Base-by-base conservation (phyloP, 2,888 invertebrate genomes). In the Abrostola triplasia region DNA sequence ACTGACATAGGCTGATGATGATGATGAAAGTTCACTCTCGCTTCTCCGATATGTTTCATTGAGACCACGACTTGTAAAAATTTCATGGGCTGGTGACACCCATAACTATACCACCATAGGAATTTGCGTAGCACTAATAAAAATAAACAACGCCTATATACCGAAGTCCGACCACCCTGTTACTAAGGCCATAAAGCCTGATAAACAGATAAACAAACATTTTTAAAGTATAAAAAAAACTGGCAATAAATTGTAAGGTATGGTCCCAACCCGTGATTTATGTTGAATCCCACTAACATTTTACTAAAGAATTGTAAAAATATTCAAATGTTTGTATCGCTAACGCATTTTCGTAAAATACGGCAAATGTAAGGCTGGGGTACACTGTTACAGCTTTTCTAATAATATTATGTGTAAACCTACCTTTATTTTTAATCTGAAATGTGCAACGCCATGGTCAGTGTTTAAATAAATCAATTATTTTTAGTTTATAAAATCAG, bases 171-270 rank as follows among this genome's bases (percentile, higher is more conserved):
- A 24, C 24, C 7, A 6, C 6, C 36, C 6, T n/a, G 8, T 41
- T 13, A 48, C 11, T 11, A 8, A 36, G 5, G 5, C n/a, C 37
- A 10, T 13, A 42, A 42, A n/a, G 36, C 13, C 24, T n/a, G 36
- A 57, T n/a, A 40, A 55, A 52, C 51, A 59, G 41, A 59, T 64
- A 64, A 53, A 57, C 57, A 63, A 63, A 52, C 48, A 53, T 63
- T 59, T 59, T 55, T 56, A 64, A 59, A 59, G 44, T 55, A 42
- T 24, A 24, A 24, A 24, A 47, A 64, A 54, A 38, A 56, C 51
- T n/a, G n/a, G 40, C 44, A 40, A 59, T 59, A 59, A 59, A 64
- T 58, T 49, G 10, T 12, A 64, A 64, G 51, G 47, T 38, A 36
- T 36, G 49, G 57, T 24, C 36, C 13, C 9, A 44, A 24, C 38